Evolutionary conservation across 2,888 invertebrate genomes (phyloP).

Genomic region (Plagodis pulveraria): DNA sequence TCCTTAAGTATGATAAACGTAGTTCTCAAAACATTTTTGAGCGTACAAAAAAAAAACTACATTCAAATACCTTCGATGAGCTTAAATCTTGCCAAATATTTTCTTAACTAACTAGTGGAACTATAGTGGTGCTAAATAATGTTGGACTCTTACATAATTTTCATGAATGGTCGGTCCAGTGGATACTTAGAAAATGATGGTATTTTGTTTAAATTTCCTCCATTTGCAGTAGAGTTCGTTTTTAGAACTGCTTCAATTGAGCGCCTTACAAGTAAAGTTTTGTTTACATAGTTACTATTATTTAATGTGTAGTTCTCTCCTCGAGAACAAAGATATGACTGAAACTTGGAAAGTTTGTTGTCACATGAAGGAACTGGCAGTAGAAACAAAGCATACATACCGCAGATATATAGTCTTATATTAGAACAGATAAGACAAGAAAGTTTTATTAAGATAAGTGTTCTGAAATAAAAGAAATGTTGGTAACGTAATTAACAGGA

Average conservation of each 20-base stretch:
- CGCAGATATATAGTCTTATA: neutral
- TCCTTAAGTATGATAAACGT: too few species aligned
- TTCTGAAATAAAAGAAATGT: too few species aligned
- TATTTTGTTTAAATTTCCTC: constrained; percentile 73
- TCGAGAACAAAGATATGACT: constrained; percentile 21
- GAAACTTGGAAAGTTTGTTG: constrained; percentile 9
- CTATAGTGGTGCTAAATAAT: too few species aligned
- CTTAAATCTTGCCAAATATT: too few species aligned
- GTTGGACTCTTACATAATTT: too few species aligned
- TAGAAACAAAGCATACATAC: neutral
- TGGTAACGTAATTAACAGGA: too few species aligned
- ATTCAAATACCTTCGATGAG: constrained; percentile 65
- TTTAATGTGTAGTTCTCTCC: neutral
- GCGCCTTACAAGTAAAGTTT: constrained; percentile 15
- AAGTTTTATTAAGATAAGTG: too few species aligned
- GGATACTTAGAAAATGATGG: constrained; percentile 58
- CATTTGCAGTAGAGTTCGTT: constrained; percentile 64
- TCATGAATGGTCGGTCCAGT: too few species aligned
- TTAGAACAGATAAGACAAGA: neutral
- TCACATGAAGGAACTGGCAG: constrained; percentile 5
- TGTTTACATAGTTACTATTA: neutral
- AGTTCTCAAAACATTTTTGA: constrained; percentile 7
- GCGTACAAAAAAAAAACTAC: constrained; percentile 57
- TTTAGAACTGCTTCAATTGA: constrained; percentile 46
- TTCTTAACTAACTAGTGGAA: too few species aligned